These are phyloP conservation scores for Monomorium pharaonis DNA, from an alignment of 1,140 invertebrate species.

Conservation along the genomic window DNA sequence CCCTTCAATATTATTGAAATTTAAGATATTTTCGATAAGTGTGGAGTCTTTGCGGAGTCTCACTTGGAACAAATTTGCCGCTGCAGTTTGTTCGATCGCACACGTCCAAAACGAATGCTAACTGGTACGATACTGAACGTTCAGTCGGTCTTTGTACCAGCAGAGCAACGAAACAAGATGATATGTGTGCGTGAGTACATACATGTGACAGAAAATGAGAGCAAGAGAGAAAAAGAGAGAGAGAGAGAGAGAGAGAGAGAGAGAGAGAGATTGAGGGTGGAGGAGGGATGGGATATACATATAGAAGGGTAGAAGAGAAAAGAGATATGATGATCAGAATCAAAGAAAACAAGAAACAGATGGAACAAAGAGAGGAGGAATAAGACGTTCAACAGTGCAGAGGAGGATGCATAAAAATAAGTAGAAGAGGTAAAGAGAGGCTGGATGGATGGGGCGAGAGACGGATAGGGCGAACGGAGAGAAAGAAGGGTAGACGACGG, in stretches of 20 bases:
- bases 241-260: not conserved
- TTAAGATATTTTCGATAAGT: not conserved
- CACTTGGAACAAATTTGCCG: slow-evolving; percentile 14
- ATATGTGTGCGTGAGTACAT: slow-evolving; percentile 5
- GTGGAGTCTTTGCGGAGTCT: not conserved
- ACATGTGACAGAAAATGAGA: slow-evolving; percentile 36
- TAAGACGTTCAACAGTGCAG: not conserved
- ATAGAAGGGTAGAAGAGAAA: not conserved
- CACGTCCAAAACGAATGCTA: slow-evolving; percentile 61
- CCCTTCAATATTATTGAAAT: not conserved
- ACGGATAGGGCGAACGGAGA: not conserved
- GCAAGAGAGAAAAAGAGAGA: not conserved
- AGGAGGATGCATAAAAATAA: not conserved
- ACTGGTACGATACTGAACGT: slow-evolving; percentile 63
- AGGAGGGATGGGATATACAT: not conserved
- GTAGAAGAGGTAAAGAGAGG: not conserved
- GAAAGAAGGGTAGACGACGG: not conserved
- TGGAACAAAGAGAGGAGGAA: not conserved
- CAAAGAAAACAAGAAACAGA: slow-evolving; percentile 1
- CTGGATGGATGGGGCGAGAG: not conserved
- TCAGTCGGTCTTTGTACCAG: slow-evolving; percentile 48
- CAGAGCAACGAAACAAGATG: slow-evolving; percentile 35
- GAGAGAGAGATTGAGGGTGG: not conserved
- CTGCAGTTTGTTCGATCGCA: slow-evolving; percentile 19
- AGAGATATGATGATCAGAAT: slow-evolving; percentile 13